Evolutionary conservation across 2,888 invertebrate genomes (phyloP), one percentile per base, ranked within the genome.

Genomic region (Adelphocoris suturalis): DNA sequence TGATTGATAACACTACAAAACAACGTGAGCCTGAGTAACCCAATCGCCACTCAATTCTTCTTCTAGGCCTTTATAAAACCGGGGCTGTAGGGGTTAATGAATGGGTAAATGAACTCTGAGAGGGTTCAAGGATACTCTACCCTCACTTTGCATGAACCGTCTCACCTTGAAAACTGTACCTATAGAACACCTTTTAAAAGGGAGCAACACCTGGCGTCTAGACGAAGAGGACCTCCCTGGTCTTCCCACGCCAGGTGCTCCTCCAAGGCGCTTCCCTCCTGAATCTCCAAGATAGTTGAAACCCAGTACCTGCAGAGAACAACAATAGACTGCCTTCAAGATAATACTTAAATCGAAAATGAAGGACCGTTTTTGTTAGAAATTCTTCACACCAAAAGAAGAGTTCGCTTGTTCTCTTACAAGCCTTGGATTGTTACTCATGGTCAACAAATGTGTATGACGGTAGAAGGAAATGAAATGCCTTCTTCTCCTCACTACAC

Each of bases 181-280:
- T 68, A 68, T 68, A 82, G 85, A 61, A 68, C 85, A 85, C 61
- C 85, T 85, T 85, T 85, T 28, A 85, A 85, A 61, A 47, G 85
- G 85, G 68, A 68, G 37, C 85, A 61, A 85, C 85, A 85, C 85
- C 85, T 85, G 85, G 85, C 61, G 85, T 85, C 85, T 85, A 85
- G 85, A 85, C 85, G 57, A 46, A 37, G 61, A 13, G 80, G 27
- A 19, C 19, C 68, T 23, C 23, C 19, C 68, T 68, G 23, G 23
- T 68, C 68, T 19, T 68, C 68, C 68, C 68, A 68, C 68, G 68
- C 68, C 68, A 68, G 68, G 68, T 68, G 68, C 68, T 68, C 68
- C 9, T 23, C 68, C 23, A 68, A 23, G 27, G 9, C 68, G n/a
- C 68, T 23, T 19, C 68, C 27, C 23, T 9, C 23, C 68, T 23